These are phyloP conservation scores for Athalia cordata DNA, from an alignment of 2,888 invertebrate species.

Conservation along the genomic window DNA sequence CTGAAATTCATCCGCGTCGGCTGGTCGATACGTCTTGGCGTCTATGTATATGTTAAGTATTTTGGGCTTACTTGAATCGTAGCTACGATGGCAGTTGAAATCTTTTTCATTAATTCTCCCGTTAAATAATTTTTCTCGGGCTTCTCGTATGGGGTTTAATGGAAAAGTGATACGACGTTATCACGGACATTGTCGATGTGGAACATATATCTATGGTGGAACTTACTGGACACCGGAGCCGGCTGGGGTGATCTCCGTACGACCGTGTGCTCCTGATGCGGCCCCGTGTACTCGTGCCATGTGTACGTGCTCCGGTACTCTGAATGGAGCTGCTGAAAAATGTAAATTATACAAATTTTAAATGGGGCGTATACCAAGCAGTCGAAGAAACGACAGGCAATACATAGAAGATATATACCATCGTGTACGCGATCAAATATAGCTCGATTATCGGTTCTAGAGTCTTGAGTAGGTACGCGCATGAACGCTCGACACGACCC, in stretches of 20 bases:
- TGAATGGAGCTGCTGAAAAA: slow-evolving; percentile 87
- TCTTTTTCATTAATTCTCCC: background rate
- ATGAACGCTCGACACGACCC: slow-evolving; percentile 3
- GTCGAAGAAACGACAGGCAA: too few species aligned
- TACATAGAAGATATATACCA: too few species aligned
- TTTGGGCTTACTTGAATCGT: too few species aligned
- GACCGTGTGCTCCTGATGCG: slow-evolving; percentile 79
- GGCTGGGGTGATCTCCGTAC: slow-evolving; percentile 80
- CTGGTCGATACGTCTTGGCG: too few species aligned
- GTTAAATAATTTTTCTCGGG: background rate
- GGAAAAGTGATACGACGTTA: background rate
- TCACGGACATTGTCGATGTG: background rate
- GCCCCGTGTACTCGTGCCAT: slow-evolving; percentile 93
- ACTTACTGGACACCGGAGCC: slow-evolving; percentile 70
- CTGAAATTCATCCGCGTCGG: too few species aligned
- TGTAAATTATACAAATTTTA: slow-evolving; percentile 20
- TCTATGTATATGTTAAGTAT: too few species aligned
- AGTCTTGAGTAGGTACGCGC: background rate
- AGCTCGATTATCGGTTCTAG: background rate
- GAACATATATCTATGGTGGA: background rate
- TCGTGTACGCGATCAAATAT: too few species aligned
- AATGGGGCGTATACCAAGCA: too few species aligned
- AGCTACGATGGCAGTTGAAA: too few species aligned
- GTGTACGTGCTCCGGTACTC: slow-evolving; percentile 96
- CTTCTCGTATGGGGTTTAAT: background rate